A percentile compares a stretch with the other conserved stretches of the same genome.
Conservation (phyloP, 2,888 invertebrate species). For the Diogma glabrata region DNA sequence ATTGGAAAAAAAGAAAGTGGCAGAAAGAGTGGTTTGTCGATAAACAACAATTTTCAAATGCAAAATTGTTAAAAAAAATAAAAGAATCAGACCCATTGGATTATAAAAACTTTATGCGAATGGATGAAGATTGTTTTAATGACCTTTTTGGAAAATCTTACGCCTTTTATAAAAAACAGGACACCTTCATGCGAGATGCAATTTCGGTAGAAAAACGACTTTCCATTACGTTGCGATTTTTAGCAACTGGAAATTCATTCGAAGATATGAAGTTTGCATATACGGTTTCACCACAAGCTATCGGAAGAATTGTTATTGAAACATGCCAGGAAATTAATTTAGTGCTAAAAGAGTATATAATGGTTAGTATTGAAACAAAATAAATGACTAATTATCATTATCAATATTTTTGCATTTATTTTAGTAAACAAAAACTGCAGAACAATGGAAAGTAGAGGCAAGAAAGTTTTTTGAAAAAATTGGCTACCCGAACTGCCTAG, state of each 20-base stretch:
- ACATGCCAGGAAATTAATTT: slow-evolving; percentile 3
- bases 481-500: not conserved
- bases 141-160: not conserved
- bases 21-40: not conserved
- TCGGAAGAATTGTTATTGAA: not conserved
- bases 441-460: slow-evolving; percentile 3
- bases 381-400: not conserved
- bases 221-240: not conserved
- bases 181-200: not conserved
- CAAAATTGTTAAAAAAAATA: not conserved
- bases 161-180: not conserved
- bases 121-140: slow-evolving; percentile 1
- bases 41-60: slow-evolving; percentile 1
- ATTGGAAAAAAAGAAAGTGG: too few species aligned
- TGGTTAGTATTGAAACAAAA: slow-evolving; percentile 2
- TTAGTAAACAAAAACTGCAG: not conserved
- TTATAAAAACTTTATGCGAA: not conserved
- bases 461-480: not conserved
- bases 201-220: not conserved
- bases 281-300: slow-evolving; percentile 1
- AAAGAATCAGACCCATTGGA: not conserved
- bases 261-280: not conserved
- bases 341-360: slow-evolving; percentile 2
- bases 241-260: slow-evolving; percentile 4
- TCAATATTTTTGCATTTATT: not conserved